Evolutionary conservation across 2,113 vertebrate species (phyloP).

Genomic region (Odocoileus virginianus): DNA sequence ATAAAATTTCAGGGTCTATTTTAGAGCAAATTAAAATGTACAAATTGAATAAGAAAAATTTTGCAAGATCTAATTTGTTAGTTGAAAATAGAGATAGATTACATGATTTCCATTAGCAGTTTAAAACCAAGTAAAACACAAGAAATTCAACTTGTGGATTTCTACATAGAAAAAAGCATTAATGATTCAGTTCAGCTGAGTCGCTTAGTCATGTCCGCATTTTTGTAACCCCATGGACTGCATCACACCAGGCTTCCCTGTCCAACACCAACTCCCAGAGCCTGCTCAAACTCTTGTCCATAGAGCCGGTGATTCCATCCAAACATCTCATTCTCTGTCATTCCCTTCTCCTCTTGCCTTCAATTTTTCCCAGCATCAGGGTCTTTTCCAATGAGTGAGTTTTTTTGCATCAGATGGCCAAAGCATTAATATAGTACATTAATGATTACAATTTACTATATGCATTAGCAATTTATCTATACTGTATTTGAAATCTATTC

Average conservation of each 20-base stretch:
- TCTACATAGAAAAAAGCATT: neutral
- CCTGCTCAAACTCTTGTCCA: no score
- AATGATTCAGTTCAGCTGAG: no score
- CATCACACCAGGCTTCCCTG: no score
- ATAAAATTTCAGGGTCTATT: conserved; percentile 25
- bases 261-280: no score
- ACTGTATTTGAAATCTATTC: conserved; percentile 38
- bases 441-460: neutral
- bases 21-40: conserved; percentile 54
- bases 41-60: neutral
- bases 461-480: conserved; percentile 37
- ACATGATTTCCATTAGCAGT: conserved; percentile 33
- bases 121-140: conserved; percentile 43
- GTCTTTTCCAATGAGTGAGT: no score
- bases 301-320: no score
- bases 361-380: no score
- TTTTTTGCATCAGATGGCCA: no score
- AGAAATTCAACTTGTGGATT: neutral
- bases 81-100: conserved; percentile 17
- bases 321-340: no score
- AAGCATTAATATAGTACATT: neutral
- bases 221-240: no score
- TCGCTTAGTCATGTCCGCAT: no score
- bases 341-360: no score
- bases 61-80: neutral